phyloP scores from a whole-genome alignment of 2,113 vertebrate species.

The Mustela lutreola region DNA sequence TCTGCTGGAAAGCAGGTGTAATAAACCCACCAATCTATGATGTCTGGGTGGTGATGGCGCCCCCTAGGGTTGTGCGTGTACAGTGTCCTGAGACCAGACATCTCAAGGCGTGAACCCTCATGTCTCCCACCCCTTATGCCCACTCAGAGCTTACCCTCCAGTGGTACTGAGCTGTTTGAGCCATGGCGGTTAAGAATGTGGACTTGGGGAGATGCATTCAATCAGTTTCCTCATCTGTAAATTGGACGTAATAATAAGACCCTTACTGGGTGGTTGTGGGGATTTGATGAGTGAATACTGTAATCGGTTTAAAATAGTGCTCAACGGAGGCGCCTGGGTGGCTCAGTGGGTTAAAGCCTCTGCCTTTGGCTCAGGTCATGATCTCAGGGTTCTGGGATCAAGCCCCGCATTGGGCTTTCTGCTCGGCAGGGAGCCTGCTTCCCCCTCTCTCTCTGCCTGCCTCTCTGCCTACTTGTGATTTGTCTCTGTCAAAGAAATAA shows the following conservation, averaged over 20 bases:
- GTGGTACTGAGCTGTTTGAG: not conserved
- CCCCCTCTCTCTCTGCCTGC: too few relatives aligned
- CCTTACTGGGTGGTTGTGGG: not conserved
- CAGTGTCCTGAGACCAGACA: not conserved
- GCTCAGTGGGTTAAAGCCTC: too few relatives aligned
- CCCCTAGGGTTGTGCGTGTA: not conserved
- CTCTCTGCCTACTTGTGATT: too few relatives aligned
- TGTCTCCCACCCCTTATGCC: accelerated
- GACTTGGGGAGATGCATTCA: not conserved
- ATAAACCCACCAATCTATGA: not conserved
- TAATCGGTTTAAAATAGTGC: not conserved
- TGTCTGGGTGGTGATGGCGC: not conserved
- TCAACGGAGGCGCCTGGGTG: not conserved
- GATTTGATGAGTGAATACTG: not conserved
- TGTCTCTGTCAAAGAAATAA: too few relatives aligned
- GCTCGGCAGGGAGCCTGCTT: too few relatives aligned
- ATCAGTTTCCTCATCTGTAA: not conserved
- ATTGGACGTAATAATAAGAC: not conserved
- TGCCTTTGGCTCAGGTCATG: too few relatives aligned
- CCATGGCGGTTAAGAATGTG: not conserved
- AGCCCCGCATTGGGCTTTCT: too few relatives aligned
- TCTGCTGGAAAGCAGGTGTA: conserved; percentile 55
- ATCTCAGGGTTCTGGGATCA: too few relatives aligned
- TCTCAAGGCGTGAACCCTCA: not conserved
- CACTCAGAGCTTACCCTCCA: not conserved